phyloP scores from a whole-genome alignment of 2,888 invertebrate genomes.

The Napeogenes sylphis region DNA sequence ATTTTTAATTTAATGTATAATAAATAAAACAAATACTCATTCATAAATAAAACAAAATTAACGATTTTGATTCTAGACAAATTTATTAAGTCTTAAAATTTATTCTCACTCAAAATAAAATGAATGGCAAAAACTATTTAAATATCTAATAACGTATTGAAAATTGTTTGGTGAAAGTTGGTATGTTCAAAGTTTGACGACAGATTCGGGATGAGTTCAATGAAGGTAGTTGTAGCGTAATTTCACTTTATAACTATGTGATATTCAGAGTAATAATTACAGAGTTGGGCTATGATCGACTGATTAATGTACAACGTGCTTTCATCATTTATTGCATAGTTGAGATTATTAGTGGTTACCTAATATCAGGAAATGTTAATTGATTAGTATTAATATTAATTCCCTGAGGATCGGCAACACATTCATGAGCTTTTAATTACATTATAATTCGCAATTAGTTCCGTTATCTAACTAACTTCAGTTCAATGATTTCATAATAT shows the following conservation, averaged over 20 bases:
- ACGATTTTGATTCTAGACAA: no score
- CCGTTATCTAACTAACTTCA: background rate
- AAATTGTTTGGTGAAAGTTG: conserved; percentile 45
- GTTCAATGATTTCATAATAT: conserved; percentile 3
- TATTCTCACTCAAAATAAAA: conserved; percentile 8
- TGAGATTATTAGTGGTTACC: conserved; percentile 18
- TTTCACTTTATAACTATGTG: conserved; percentile 47
- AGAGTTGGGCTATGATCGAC: conserved; percentile 31
- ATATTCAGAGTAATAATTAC: conserved; percentile 37
- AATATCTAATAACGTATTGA: conserved; percentile 51
- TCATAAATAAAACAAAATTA: no score
- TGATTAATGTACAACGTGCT: conserved; percentile 18
- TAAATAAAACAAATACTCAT: no score
- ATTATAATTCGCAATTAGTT: conserved; percentile 2
- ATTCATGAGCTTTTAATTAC: background rate
- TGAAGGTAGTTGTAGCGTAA: conserved; percentile 36
- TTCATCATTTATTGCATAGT: conserved; percentile 25
- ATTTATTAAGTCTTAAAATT: no score
- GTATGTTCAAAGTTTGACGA: conserved; percentile 54
- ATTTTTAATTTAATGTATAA: no score
- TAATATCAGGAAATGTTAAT: conserved; percentile 18
- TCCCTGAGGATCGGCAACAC: conserved; percentile 2
- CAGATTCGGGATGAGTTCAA: conserved; percentile 46
- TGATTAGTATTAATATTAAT: background rate
- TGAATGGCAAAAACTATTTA: conserved; percentile 40